Conservation (phyloP, 2,888 invertebrate species). For the Drosophila rellima region DNA sequence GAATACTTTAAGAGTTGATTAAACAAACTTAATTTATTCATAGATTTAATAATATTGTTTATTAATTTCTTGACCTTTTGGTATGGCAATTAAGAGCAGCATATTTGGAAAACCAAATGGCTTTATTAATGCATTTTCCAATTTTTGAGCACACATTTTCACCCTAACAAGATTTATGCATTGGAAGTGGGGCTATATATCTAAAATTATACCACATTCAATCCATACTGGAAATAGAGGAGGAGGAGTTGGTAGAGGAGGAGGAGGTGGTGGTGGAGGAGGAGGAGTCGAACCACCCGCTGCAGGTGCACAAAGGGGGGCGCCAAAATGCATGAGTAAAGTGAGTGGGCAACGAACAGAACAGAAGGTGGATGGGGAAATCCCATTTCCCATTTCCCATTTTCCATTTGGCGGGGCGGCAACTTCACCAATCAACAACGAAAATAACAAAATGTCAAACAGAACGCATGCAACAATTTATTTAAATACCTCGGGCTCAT, state of each 20-base stretch:
- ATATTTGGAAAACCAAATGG: conserved; percentile 27
- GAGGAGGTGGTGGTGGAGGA: not conserved
- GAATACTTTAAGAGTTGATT: not conserved
- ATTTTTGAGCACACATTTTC: conserved; percentile 35
- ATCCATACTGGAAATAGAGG: not conserved
- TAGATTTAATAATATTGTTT: conserved; percentile 26
- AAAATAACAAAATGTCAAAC: conserved; percentile 83
- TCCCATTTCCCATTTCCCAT: not conserved
- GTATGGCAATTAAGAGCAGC: conserved; percentile 51
- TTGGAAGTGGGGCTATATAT: conserved; percentile 47
- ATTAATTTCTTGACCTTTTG: conserved; percentile 65
- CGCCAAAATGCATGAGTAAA: conserved; percentile 52
- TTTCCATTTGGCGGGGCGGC: conserved; percentile 21
- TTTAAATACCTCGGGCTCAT: conserved; percentile 80
- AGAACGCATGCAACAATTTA: conserved; percentile 81
- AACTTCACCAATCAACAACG: conserved; percentile 76
- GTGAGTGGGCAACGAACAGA: conserved; percentile 44
- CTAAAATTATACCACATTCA: conserved; percentile 57
- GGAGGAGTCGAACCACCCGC: conserved; percentile 6
- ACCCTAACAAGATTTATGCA: conserved; percentile 57
- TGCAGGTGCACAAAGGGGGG: conserved; percentile 47
- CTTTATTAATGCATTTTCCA: conserved; percentile 61
- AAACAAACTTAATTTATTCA: conserved; percentile 2
- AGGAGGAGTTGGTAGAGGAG: not conserved
- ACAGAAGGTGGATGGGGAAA: not conserved